These are phyloP conservation scores for Clarias magur DNA, from an alignment of 2,113 vertebrate genomes.

Conservation along the genomic window DNA sequence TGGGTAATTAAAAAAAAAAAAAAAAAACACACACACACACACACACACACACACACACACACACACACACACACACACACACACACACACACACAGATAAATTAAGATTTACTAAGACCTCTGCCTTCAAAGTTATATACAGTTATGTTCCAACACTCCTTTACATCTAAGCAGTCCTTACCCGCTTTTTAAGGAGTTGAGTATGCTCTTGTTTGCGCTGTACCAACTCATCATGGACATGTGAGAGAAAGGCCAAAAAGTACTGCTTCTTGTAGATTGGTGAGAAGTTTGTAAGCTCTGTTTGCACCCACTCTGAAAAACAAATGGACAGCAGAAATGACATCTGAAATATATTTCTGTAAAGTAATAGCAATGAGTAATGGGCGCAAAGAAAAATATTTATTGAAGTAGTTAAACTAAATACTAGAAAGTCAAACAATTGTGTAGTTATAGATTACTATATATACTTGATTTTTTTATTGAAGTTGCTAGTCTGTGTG, in stretches of 20 bases:
- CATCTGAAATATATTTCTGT: not conserved
- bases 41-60: not conserved
- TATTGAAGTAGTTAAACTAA: not conserved
- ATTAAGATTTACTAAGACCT: not conserved
- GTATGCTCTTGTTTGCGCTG: constrained; percentile 74
- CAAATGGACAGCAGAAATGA: not conserved
- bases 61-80: too few species aligned
- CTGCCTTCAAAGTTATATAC: too few species aligned
- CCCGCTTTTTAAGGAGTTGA: constrained; percentile 81
- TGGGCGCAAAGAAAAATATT: not conserved
- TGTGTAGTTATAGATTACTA: too few species aligned
- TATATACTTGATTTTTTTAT: too few species aligned
- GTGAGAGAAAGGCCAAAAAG: constrained; percentile 76
- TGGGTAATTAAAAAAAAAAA: constrained; percentile 50
- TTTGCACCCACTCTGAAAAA: constrained; percentile 78
- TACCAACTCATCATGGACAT: constrained; percentile 81
- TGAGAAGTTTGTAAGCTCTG: constrained; percentile 79
- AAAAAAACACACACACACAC: too few species aligned
- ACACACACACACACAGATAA: not conserved
- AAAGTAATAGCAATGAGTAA: not conserved
- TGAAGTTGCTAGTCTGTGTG: too few species aligned
- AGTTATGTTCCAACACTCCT: not conserved
- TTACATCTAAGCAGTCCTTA: constrained; percentile 53
- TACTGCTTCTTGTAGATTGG: constrained; percentile 84
- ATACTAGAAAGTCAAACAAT: too few species aligned